Conservation (phyloP, 2,797 vertebrate species). For the Galago senegalensis region DNA sequence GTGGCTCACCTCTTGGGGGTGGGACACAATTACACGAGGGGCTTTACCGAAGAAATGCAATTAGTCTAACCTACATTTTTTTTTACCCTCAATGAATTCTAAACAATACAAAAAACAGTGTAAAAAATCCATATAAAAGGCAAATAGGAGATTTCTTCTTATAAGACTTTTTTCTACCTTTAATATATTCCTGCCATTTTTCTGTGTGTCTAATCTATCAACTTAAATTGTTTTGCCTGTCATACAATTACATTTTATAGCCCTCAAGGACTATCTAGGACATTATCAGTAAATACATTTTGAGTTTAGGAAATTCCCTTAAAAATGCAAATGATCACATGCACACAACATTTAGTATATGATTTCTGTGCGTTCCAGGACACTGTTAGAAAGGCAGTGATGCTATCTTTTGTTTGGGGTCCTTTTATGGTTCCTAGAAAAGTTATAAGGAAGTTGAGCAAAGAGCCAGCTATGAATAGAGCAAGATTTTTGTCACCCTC, state of each 20-base stretch:
- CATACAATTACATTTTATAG: not conserved
- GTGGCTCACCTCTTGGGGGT: too few relatives aligned
- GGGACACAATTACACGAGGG: too few relatives aligned
- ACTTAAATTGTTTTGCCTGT: not conserved
- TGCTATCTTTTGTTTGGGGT: not conserved
- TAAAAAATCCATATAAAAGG: not conserved
- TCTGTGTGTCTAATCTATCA: not conserved
- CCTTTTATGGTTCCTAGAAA: not conserved
- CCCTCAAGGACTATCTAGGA: not conserved
- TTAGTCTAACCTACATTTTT: too few relatives aligned
- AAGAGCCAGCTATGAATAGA: not conserved
- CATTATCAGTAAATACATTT: not conserved
- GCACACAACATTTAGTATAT: not conserved
- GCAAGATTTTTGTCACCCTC: too few relatives aligned
- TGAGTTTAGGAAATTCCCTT: not conserved
- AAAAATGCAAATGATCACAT: not conserved
- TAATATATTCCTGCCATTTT: not conserved
- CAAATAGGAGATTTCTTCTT: not conserved
- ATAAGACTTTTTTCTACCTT: not conserved
- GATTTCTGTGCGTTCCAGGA: not conserved
- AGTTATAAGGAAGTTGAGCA: not conserved
- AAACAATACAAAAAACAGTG: too few relatives aligned
- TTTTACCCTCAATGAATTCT: too few relatives aligned
- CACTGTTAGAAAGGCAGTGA: not conserved
- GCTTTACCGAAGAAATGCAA: too few relatives aligned